Evolutionary conservation across 2,113 vertebrate genomes (phyloP).

Genomic region (Neofelis nebulosa): DNA sequence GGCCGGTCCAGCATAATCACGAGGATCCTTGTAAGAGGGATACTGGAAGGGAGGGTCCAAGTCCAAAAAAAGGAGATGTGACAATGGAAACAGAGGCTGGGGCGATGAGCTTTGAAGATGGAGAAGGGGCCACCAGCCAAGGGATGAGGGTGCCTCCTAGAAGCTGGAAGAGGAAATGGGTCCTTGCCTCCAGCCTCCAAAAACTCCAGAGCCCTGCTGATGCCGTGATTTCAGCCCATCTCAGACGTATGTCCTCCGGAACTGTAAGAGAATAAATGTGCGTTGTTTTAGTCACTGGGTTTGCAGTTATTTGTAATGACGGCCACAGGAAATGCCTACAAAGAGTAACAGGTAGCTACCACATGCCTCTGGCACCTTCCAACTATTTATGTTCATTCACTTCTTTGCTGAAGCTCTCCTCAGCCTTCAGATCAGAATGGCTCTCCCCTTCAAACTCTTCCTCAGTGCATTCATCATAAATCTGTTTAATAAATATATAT

Average conservation of each 20-base stretch:
- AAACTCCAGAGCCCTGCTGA: background rate
- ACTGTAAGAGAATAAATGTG: background rate
- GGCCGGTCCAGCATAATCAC: background rate
- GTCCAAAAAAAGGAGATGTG: background rate
- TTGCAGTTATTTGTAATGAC: background rate
- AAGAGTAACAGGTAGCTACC: background rate
- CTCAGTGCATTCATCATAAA: rapidly evolving
- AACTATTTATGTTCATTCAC: rapidly evolving
- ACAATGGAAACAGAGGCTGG: background rate
- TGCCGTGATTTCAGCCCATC: background rate
- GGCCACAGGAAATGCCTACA: background rate
- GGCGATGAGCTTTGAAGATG: background rate
- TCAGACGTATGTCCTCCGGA: background rate
- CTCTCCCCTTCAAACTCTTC: rapidly evolving
- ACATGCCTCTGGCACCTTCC: rapidly evolving
- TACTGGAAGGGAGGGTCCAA: background rate
- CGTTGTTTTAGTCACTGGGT: background rate
- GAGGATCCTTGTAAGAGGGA: background rate
- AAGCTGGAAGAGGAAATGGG: background rate
- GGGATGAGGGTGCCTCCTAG: background rate
- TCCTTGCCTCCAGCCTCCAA: background rate
- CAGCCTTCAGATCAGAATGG: background rate
- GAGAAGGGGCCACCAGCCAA: background rate
- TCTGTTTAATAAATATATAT: background rate
- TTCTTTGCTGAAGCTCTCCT: background rate